Percentiles rank a stretch among this genome's conserved stretches.
These are phyloP conservation scores for Taurulus bubalis DNA, from an alignment of 2,113 vertebrate species.

Conservation along the genomic window DNA sequence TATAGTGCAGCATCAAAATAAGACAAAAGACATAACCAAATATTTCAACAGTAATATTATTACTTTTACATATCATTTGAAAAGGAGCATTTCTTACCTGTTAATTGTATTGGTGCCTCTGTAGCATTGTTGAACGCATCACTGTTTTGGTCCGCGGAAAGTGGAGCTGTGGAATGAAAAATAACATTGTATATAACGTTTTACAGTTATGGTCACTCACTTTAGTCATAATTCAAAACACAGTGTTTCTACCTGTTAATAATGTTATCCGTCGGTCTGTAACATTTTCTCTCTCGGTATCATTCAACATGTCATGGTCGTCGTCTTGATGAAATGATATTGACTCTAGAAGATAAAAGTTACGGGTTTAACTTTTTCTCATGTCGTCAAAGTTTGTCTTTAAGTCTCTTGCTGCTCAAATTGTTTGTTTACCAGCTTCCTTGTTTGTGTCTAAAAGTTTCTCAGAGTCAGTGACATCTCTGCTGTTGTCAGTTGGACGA, in stretches of 20 bases:
- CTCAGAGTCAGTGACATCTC: background rate
- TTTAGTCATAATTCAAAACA: background rate
- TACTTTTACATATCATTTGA: background rate
- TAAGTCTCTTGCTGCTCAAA: background rate
- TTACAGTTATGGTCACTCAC: background rate
- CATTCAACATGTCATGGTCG: background rate
- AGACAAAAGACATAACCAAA: background rate
- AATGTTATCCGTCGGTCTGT: background rate
- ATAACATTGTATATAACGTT: background rate
- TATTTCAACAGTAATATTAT: background rate
- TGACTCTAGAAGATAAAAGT: constrained; percentile 1
- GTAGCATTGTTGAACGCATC: background rate
- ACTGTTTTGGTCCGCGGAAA: background rate
- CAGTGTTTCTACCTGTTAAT: constrained; percentile 31
- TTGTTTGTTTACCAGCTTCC: background rate
- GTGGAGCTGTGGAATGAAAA: background rate
- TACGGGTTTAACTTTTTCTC: background rate
- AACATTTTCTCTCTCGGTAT: constrained; percentile 3
- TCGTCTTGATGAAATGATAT: background rate
- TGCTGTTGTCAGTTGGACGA: background rate
- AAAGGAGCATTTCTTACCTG: constrained; percentile 27
- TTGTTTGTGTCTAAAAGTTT: background rate
- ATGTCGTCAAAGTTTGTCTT: background rate
- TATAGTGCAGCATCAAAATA: background rate
- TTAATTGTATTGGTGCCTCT: constrained; percentile 3